Evolutionary conservation across 2,113 vertebrate genomes (phyloP).

Genomic region (Elephantulus edwardii): DNA sequence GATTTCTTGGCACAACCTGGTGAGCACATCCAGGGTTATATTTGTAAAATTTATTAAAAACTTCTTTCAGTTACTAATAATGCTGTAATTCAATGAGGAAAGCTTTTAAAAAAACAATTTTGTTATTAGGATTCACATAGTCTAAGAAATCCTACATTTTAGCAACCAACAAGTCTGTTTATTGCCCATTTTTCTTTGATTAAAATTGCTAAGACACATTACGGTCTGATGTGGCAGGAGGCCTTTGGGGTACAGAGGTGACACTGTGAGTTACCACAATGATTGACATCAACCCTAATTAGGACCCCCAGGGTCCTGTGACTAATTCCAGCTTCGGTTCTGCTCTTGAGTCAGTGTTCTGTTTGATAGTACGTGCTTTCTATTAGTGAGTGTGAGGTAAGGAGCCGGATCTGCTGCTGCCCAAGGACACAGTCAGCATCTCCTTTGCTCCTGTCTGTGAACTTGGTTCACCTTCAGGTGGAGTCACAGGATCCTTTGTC

Average conservation of each 20-base stretch:
- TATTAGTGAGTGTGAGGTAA: too few relatives aligned
- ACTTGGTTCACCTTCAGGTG: neutral
- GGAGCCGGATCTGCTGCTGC: neutral
- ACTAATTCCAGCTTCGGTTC: accelerated
- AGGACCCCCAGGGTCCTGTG: accelerated
- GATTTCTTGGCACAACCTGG: too few relatives aligned
- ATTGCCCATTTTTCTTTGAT: neutral
- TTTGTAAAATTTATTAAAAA: too few relatives aligned
- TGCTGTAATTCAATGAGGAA: neutral
- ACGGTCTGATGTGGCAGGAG: neutral
- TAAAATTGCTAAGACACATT: neutral
- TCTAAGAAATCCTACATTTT: neutral
- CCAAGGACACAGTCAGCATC: neutral
- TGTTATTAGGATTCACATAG: neutral
- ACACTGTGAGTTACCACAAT: too few relatives aligned
- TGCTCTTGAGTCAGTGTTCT: neutral
- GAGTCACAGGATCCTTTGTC: neutral
- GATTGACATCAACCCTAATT: neutral
- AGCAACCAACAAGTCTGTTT: neutral
- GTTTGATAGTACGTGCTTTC: neutral
- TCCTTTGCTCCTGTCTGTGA: neutral
- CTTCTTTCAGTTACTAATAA: too few relatives aligned
- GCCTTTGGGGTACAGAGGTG: neutral
- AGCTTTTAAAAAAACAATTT: neutral
- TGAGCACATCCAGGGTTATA: too few relatives aligned